Percentiles rank a stretch among this genome's conserved stretches.
Evolutionary conservation across 2,797 vertebrate species (phyloP).

Genomic region (Chanos chanos): DNA sequence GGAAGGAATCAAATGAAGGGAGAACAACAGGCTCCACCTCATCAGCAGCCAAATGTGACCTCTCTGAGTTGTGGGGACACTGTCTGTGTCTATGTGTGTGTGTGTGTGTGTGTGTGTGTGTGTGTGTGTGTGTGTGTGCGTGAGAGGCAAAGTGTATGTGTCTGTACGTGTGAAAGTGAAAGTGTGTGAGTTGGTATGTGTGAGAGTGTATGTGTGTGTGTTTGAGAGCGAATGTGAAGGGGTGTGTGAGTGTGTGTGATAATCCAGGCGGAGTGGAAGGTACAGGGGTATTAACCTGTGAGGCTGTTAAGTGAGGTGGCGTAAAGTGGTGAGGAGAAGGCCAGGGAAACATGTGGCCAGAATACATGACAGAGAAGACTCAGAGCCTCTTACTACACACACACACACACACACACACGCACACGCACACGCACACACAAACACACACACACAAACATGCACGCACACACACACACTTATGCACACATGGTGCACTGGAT

Average conservation of each 20-base stretch:
- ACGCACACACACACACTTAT: too few species aligned
- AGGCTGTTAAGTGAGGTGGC: too few species aligned
- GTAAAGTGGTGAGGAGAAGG: background rate
- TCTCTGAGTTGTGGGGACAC: too few species aligned
- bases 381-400: too few species aligned
- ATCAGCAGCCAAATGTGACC: background rate
- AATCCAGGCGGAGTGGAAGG: too few species aligned
- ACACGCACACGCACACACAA: too few species aligned
- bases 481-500: too few species aligned
- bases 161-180: background rate
- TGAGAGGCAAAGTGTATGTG: background rate
- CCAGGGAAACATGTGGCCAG: background rate
- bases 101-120: background rate
- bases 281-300: too few species aligned
- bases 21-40: constrained; percentile 12
- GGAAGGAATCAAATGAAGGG: background rate
- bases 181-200: constrained; percentile 5
- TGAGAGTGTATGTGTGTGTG: background rate
- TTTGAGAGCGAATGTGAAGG: background rate
- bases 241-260: background rate
- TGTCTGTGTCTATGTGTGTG: background rate
- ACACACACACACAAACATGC: too few species aligned
- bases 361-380: too few species aligned
- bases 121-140: background rate
- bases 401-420: too few species aligned